Base-by-base conservation (phyloP, 1,140 invertebrate species). In the Lepidurus packardi region DNA sequence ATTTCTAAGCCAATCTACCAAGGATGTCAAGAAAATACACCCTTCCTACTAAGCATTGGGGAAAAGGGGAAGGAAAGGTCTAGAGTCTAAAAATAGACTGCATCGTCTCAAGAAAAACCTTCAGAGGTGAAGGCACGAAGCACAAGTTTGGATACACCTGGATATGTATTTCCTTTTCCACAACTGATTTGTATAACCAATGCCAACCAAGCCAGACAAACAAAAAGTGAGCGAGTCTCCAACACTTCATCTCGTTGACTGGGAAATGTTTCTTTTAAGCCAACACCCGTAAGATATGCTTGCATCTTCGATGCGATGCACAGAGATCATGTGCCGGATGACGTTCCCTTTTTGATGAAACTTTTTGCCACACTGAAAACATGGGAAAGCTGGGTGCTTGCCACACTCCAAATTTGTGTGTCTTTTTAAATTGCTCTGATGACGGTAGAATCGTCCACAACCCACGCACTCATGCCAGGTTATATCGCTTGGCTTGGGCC, bases 381-480 rank as follows among this genome's bases (percentile, higher is more conserved):
- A 65, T n/a, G 53, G 16, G 53, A 65, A 65, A 9, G 53, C 53
- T 21, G 53, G 53, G 53, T 65, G 53, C 53, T 65, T 65, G 53
- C 53, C 53, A 65, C 53, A 65, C 53, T 65, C 53, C 53, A 65
- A 21, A 4, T 65, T 65, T 16, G 53, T 8, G 53, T 65, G 53
- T 21, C 53, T 65, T 9, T 13, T 65, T n/a, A 65, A 7, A 65
- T 65, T 65, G 53, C 53, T 65, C 9, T 65, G 53, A 65, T 65
- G 53, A 21, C 53, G 53, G 53, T 65, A 65, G 1, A 21, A 13
- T 11, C 53, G 53, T 21, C 53, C 53, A 65, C 53, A 65, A 11
- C 16, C 53, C 53, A 4, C 53, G 21, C 53, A 65, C 53, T 65
- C 21, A 65, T 65, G 53, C 53, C 53, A 65, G 53, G 21, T 21